Evolutionary conservation across 2,888 invertebrate species (phyloP).

Genomic region (Drosophila suboccidentalis): DNA sequence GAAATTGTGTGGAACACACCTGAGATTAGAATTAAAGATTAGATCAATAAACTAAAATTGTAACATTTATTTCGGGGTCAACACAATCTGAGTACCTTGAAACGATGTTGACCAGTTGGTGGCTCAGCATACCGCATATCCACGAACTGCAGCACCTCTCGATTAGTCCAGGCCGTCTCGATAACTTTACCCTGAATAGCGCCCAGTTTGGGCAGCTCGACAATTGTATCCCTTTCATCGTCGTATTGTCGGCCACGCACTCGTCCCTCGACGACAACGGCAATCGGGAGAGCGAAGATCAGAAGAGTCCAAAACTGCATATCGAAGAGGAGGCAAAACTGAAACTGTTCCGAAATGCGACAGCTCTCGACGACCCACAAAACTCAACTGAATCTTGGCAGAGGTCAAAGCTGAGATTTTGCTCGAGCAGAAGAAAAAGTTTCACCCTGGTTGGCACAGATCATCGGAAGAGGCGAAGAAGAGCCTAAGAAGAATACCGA

Average conservation of each 20-base stretch:
- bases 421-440: constrained; percentile 44
- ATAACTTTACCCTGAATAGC: constrained; percentile 76
- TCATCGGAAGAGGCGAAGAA: constrained; percentile 41
- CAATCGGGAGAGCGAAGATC: constrained; percentile 4
- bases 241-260: constrained; percentile 57
- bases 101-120: constrained; percentile 81
- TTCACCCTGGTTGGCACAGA: constrained; percentile 54
- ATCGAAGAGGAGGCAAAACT: background rate
- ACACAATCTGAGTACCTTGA: constrained; percentile 73
- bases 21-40: too few species aligned
- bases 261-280: constrained; percentile 30
- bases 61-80: too few species aligned
- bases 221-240: constrained; percentile 77
- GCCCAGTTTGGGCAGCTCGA: constrained; percentile 81
- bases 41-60: too few species aligned
- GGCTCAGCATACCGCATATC: constrained; percentile 84
- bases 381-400: constrained; percentile 61
- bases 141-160: constrained; percentile 83
- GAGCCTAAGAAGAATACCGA: background rate
- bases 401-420: constrained; percentile 47
- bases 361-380: constrained; percentile 51
- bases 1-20: too few species aligned
- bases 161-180: constrained; percentile 81
- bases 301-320: constrained; percentile 44
- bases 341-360: constrained; percentile 20